Evolutionary conservation across 2,888 invertebrate genomes (phyloP).

Genomic region (Embidobia sp.): DNA sequence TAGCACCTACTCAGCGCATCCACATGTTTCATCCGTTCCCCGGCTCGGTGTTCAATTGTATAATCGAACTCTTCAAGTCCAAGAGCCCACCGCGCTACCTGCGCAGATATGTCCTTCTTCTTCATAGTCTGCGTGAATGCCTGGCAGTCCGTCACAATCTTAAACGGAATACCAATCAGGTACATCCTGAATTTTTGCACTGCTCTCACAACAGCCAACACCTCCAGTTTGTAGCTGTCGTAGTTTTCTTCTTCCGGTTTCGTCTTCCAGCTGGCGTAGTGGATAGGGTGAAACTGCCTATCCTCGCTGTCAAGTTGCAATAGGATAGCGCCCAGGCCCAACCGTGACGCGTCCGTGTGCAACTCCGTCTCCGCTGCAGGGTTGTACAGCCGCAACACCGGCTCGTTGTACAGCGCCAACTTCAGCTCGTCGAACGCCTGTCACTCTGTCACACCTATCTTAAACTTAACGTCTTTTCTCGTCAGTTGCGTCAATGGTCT

Average conservation of each 20-base stretch:
- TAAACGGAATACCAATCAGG: neutral
- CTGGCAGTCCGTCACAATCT: neutral
- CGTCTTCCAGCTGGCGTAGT: constrained; percentile 37
- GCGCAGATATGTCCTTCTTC: neutral
- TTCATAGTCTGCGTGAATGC: neutral
- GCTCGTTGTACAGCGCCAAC: neutral
- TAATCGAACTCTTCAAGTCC: constrained; percentile 4
- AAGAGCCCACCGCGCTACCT: neutral
- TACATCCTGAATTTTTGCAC: neutral
- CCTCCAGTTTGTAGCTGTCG: constrained; percentile 3
- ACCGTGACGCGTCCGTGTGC: neutral
- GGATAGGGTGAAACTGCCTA: constrained; percentile 29
- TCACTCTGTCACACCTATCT: neutral
- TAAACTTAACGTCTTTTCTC: neutral
- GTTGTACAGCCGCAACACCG: neutral
- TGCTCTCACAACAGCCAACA: neutral
- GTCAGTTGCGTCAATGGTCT: neutral
- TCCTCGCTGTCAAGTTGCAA: constrained; percentile 9
- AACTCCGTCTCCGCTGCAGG: neutral
- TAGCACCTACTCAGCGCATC: constrained; percentile 32
- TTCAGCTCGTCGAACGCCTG: neutral
- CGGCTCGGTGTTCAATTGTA: constrained; percentile 26
- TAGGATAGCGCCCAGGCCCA: neutral
- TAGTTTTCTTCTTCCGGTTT: neutral
- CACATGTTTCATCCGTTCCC: constrained; percentile 43